A percentile compares a stretch with the other conserved stretches of the same genome.
Evolutionary conservation across 2,113 vertebrate genomes (phyloP).

Genomic region (Felis chaus): DNA sequence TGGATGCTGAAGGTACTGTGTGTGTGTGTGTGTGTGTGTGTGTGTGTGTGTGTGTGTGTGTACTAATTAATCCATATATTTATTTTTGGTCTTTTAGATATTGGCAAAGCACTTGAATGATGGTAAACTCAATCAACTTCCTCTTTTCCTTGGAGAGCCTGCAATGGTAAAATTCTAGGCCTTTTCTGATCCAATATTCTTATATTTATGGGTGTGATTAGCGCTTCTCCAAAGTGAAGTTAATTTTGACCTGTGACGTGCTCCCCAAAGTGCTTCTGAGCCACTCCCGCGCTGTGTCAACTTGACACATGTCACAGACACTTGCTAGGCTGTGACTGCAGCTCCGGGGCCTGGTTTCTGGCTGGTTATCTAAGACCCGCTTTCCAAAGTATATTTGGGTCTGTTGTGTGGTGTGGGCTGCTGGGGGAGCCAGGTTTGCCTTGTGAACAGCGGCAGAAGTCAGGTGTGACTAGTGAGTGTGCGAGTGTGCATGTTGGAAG

Average conservation of each 20-base stretch:
- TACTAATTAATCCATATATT: neutral
- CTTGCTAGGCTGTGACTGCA: rapidly evolving
- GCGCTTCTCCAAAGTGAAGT: neutral
- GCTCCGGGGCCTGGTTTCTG: rapidly evolving
- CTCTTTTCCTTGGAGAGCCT: conserved; percentile 82
- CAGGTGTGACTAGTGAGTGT: neutral
- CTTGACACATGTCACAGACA: rapidly evolving
- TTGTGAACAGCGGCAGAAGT: neutral
- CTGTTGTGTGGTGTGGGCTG: neutral
- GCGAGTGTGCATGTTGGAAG: neutral
- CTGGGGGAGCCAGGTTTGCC: neutral
- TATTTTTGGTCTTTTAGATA: conserved; percentile 78
- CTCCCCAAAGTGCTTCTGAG: neutral
- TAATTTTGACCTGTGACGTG: rapidly evolving
- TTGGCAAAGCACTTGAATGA: conserved; percentile 81
- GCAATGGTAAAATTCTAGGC: conserved; percentile 80
- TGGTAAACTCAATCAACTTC: conserved; percentile 82
- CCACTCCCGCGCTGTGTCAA: rapidly evolving
- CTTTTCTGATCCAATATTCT: rapidly evolving
- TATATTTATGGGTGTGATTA: rapidly evolving
- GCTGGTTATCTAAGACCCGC: rapidly evolving
- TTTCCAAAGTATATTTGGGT: neutral
- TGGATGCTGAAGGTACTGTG: neutral
- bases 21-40: rapidly evolving
- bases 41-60: too few relatives aligned